Percentiles rank a stretch among this genome's conserved stretches.
Evolutionary conservation across 2,888 invertebrate species (phyloP).

Genomic region (Noctua fimbriata): DNA sequence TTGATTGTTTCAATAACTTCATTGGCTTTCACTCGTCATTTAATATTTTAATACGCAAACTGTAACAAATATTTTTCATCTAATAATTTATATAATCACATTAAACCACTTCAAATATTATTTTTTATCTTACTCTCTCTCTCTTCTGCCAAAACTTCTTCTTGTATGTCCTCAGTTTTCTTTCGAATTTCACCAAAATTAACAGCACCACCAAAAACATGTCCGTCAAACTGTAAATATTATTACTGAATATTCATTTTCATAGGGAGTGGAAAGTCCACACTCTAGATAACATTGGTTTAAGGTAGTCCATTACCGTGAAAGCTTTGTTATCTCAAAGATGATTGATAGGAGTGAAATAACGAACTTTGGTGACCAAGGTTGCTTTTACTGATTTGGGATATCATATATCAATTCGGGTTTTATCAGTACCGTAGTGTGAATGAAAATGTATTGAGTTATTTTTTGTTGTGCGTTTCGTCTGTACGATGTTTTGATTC

Average conservation of each 20-base stretch:
- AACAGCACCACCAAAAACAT: slow-evolving; percentile 44
- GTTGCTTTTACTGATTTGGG: slow-evolving; percentile 42
- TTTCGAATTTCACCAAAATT: slow-evolving; percentile 5
- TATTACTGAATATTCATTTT: slow-evolving; percentile 49
- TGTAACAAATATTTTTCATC: background rate
- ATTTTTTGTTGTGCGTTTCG: background rate
- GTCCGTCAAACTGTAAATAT: slow-evolving; percentile 43
- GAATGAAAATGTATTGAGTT: background rate
- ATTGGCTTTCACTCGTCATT: background rate
- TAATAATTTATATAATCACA: background rate
- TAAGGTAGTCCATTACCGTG: slow-evolving; percentile 84
- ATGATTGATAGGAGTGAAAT: slow-evolving; percentile 71
- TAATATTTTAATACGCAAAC: background rate
- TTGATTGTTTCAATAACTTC: slow-evolving; percentile 6
- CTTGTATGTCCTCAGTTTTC: background rate
- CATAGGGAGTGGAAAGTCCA: slow-evolving; percentile 42
- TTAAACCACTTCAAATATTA: background rate
- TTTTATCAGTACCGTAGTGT: slow-evolving; percentile 21
- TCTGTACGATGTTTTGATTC: background rate
- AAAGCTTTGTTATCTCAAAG: slow-evolving; percentile 86
- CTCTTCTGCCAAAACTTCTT: background rate
- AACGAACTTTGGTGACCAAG: slow-evolving; percentile 43
- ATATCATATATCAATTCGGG: slow-evolving; percentile 41
- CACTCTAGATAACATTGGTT: slow-evolving; percentile 79
- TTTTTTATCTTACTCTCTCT: background rate